Conservation (phyloP, 2,797 vertebrate genomes). For the Glossophaga mutica region DNA sequence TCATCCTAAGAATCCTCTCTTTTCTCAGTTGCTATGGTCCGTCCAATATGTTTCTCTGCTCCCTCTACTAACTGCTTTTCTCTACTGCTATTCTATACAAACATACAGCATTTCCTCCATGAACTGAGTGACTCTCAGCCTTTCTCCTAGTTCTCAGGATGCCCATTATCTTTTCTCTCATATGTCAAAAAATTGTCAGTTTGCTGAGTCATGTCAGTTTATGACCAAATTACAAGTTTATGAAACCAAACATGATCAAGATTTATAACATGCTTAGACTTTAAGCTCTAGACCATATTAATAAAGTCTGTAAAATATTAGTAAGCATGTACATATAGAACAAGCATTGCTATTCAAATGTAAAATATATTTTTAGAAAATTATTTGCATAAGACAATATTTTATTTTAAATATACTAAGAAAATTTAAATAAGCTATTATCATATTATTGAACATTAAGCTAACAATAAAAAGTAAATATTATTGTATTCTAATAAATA, state of each 20-base stretch:
- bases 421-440: neutral
- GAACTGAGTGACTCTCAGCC: neutral
- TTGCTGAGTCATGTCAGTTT: neutral
- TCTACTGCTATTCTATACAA: neutral
- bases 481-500: neutral
- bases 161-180: neutral
- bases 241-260: neutral
- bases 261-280: neutral
- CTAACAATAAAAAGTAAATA: neutral
- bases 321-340: neutral
- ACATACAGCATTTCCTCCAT: neutral
- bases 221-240: neutral
- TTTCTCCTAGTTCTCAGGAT: neutral
- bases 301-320: neutral
- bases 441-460: neutral
- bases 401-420: neutral
- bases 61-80: neutral
- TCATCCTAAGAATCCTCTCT: neutral
- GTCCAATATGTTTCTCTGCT: neutral
- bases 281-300: neutral
- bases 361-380: neutral
- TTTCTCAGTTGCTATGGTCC: neutral
- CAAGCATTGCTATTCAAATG: neutral
- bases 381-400: neutral
- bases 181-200: neutral